Evolutionary conservation across 1,140 invertebrate genomes (phyloP).

Genomic region (Drosophila grimshawi): DNA sequence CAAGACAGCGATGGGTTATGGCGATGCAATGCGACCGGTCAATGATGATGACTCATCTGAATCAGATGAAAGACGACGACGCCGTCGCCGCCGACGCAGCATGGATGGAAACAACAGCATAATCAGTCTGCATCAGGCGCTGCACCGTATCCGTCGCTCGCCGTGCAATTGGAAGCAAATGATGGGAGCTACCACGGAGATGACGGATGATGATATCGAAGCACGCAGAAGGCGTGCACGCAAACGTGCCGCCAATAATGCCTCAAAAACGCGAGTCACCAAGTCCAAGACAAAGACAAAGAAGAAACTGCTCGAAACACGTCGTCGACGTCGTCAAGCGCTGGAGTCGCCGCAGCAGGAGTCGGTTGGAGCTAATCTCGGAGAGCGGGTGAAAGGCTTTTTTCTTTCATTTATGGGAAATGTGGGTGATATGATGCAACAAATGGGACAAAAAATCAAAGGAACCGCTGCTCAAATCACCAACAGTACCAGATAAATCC

Average conservation of each 20-base stretch:
- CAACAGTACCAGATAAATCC: neutral
- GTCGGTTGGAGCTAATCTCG: conserved; percentile 7
- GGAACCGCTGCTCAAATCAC: conserved; percentile 21
- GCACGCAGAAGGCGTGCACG: conserved; percentile 44
- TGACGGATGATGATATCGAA: conserved; percentile 60
- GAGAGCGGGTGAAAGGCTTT: conserved; percentile 47
- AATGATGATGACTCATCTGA: conserved; percentile 38
- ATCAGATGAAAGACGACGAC: conserved; percentile 49
- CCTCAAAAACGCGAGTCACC: conserved; percentile 41
- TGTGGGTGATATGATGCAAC: conserved; percentile 51
- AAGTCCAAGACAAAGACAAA: conserved; percentile 26
- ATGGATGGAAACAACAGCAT: neutral
- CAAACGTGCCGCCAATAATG: conserved; percentile 62
- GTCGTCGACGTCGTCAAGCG: conserved; percentile 43
- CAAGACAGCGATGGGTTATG: conserved; percentile 53
- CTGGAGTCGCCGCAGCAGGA: conserved; percentile 5
- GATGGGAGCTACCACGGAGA: conserved; percentile 35
- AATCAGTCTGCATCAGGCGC: neutral
- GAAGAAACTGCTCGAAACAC: conserved; percentile 50
- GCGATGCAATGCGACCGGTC: conserved; percentile 58
- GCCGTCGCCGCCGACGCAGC: conserved; percentile 9
- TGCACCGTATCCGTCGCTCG: conserved; percentile 40
- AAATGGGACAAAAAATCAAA: conserved; percentile 50
- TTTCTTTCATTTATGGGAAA: conserved; percentile 57
- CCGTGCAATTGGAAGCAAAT: conserved; percentile 55